Conservation (phyloP, 1,140 invertebrate species). For the Drosophila santomea region DNA sequence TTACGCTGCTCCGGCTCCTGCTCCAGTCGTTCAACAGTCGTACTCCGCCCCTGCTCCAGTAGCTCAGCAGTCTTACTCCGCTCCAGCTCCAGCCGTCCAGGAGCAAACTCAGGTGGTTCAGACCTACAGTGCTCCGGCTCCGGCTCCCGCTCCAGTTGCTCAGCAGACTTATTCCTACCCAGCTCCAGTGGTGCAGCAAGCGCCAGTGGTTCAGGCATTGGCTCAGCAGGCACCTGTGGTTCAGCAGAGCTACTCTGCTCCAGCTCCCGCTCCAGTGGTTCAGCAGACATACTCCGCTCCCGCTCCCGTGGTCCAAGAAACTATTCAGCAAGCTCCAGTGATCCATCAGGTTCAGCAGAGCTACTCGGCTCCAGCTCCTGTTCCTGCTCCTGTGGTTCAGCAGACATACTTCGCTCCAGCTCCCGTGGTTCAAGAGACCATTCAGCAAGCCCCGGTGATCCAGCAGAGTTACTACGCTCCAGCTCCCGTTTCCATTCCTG, state of each 20-base stretch:
- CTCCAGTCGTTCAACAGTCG: slow-evolving; percentile 20
- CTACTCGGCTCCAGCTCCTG: slow-evolving; percentile 5
- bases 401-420: slow-evolving; percentile 18
- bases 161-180: background rate
- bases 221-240: slow-evolving; percentile 23
- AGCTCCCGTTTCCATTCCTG: slow-evolving; percentile 24
- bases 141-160: slow-evolving; percentile 4
- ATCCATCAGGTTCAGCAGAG: slow-evolving; percentile 31
- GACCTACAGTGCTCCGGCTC: slow-evolving; percentile 3
- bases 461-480: slow-evolving; percentile 23
- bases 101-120: slow-evolving; percentile 10
- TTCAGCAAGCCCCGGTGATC: too few relatives aligned
- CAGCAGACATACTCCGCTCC: slow-evolving; percentile 27
- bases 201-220: background rate
- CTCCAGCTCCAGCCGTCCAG: background rate
- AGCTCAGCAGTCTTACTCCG: background rate
- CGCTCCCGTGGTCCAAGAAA: slow-evolving; percentile 9
- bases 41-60: slow-evolving; percentile 12
- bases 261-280: slow-evolving; percentile 32
- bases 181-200: slow-evolving; percentile 1
- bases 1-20: slow-evolving; percentile 25
- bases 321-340: background rate
- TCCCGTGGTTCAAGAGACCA: slow-evolving; percentile 22
- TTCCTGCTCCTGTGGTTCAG: slow-evolving; percentile 25
- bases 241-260: slow-evolving; percentile 21